phyloP scores from a whole-genome alignment of 1,140 invertebrate species.

The Coenobita brevimanus region DNA sequence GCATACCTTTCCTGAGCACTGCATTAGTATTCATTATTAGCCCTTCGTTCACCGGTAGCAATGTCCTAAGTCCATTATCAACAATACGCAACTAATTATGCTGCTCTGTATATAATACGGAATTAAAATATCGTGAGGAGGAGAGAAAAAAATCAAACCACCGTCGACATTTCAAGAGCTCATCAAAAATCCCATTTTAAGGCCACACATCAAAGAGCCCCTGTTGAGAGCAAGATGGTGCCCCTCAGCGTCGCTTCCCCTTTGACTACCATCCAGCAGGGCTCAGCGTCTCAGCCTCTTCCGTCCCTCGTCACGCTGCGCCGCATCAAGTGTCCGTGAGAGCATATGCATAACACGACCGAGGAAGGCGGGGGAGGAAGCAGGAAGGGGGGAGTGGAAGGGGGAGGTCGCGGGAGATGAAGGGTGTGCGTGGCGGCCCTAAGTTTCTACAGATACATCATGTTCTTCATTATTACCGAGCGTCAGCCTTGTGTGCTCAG shows the following conservation, averaged over 20 bases:
- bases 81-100: neutral
- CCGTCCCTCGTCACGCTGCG: neutral
- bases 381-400: neutral
- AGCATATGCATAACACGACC: neutral
- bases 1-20: no score
- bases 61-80: no score
- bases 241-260: neutral
- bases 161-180: slow-evolving; percentile 33
- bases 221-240: neutral
- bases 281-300: no score
- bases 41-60: no score
- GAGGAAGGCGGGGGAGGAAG: neutral
- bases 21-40: no score
- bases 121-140: neutral
- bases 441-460: slow-evolving; percentile 30
- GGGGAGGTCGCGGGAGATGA: neutral
- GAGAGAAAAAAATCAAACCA: neutral
- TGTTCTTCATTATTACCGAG: slow-evolving; percentile 42
- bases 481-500: slow-evolving; percentile 26
- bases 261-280: slow-evolving; percentile 25
- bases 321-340: neutral
- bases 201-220: slow-evolving; percentile 14
- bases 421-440: no score
- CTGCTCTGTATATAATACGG: neutral
- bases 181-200: slow-evolving; percentile 52